phyloP scores from a whole-genome alignment of 2,888 invertebrate species.

The Idaea dimidiata region DNA sequence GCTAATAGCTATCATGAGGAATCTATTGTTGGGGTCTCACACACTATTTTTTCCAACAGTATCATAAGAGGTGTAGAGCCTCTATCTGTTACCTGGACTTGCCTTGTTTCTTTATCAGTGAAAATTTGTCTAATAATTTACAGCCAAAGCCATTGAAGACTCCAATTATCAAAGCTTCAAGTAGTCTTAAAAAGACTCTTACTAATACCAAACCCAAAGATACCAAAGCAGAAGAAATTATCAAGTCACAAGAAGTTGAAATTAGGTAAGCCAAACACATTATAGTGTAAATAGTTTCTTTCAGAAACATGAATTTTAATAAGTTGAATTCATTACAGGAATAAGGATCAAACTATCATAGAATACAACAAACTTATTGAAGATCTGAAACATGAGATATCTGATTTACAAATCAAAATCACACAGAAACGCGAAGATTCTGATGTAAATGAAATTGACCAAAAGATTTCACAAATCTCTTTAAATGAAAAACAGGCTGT shows the following conservation, averaged over 20 bases:
- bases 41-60: too few relatives aligned
- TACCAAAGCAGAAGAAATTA: slow-evolving; percentile 52
- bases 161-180: slow-evolving; percentile 35
- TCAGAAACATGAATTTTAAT: neutral
- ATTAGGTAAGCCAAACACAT: slow-evolving; percentile 52
- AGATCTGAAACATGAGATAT: slow-evolving; percentile 63
- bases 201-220: slow-evolving; percentile 31
- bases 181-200: slow-evolving; percentile 45
- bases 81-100: too few relatives aligned
- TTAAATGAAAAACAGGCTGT: slow-evolving; percentile 18
- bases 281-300: neutral
- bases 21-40: too few relatives aligned
- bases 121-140: slow-evolving; percentile 20
- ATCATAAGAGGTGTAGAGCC: too few relatives aligned
- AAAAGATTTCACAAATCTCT: slow-evolving; percentile 27
- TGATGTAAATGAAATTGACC: slow-evolving; percentile 34
- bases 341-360: slow-evolving; percentile 66
- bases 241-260: slow-evolving; percentile 71
- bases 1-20: too few relatives aligned
- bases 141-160: slow-evolving; percentile 63
- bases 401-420: slow-evolving; percentile 47
- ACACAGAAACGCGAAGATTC: slow-evolving; percentile 29
- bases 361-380: slow-evolving; percentile 72
- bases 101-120: neutral
- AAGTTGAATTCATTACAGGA: slow-evolving; percentile 45